Conservation (phyloP, 1,140 invertebrate genomes). For the Drosophila pandora region DNA sequence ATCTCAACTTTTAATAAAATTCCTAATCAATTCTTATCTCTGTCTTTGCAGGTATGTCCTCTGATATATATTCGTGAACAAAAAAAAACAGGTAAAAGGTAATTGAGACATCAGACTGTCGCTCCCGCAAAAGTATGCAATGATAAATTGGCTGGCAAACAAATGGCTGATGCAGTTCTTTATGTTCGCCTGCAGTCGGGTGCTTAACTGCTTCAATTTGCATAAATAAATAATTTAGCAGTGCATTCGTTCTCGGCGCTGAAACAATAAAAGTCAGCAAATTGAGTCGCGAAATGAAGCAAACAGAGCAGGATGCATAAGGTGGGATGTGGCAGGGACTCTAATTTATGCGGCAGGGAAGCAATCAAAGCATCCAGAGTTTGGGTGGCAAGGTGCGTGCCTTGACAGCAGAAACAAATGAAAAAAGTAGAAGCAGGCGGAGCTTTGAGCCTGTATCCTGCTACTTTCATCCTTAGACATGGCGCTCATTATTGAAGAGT, state of each 20-base stretch:
- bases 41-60: slow-evolving; percentile 57
- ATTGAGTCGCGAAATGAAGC: slow-evolving; percentile 73
- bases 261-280: slow-evolving; percentile 73
- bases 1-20: slow-evolving; percentile 12
- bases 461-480: slow-evolving; percentile 68
- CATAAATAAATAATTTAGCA: slow-evolving; percentile 81
- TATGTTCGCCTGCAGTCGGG: slow-evolving; percentile 25
- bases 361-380: slow-evolving; percentile 25
- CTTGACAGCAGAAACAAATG: slow-evolving; percentile 20
- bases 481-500: slow-evolving; percentile 76
- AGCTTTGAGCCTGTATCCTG: slow-evolving; percentile 20
- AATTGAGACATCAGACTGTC: slow-evolving; percentile 66
- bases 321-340: slow-evolving; percentile 7
- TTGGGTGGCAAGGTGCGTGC: slow-evolving; percentile 58
- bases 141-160: slow-evolving; percentile 65
- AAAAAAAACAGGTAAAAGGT: slow-evolving; percentile 10
- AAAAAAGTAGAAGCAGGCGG: not conserved
- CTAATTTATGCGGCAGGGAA: slow-evolving; percentile 68
- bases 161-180: slow-evolving; percentile 62
- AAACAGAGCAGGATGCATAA: not conserved
- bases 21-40: slow-evolving; percentile 17
- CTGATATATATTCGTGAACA: not conserved
- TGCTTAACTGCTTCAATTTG: slow-evolving; percentile 78
- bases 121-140: slow-evolving; percentile 68
- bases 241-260: slow-evolving; percentile 47